These are phyloP conservation scores for Lagria hirta DNA, from an alignment of 2,888 invertebrate species.

Conservation along the genomic window DNA sequence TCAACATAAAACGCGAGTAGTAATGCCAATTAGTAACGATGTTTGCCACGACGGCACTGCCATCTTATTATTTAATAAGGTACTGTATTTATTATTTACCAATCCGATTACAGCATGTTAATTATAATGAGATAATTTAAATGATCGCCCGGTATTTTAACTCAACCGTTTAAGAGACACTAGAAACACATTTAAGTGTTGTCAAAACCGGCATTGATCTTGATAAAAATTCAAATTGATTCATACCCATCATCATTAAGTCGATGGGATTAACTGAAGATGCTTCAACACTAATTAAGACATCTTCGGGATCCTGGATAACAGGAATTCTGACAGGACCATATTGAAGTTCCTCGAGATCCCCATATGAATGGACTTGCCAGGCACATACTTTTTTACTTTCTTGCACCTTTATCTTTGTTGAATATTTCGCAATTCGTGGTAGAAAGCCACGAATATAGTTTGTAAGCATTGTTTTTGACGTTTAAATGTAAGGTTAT, in stretches of 20 bases:
- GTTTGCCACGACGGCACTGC: too few species aligned
- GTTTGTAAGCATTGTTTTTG: constrained; percentile 11
- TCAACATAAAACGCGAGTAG: too few species aligned
- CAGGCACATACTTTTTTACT: constrained; percentile 66
- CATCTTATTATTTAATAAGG: too few species aligned
- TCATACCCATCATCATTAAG: constrained; percentile 73
- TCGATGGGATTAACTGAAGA: constrained; percentile 95
- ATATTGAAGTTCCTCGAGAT: constrained; percentile 61
- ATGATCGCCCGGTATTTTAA: background rate
- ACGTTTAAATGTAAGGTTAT: constrained; percentile 12
- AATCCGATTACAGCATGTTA: too few species aligned
- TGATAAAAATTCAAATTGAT: too few species aligned
- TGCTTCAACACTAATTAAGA: constrained; percentile 79
- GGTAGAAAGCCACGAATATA: background rate
- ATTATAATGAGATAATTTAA: background rate
- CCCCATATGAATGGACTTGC: constrained; percentile 81
- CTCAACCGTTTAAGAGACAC: too few species aligned
- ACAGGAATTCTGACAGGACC: constrained; percentile 67
- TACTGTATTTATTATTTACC: too few species aligned
- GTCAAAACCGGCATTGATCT: too few species aligned
- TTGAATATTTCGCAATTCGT: too few species aligned
- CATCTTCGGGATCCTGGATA: constrained; percentile 69
- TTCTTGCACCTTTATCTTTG: constrained; percentile 23
- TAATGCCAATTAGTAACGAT: too few species aligned
- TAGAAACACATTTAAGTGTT: too few species aligned